Base-by-base conservation (phyloP, 2,888 invertebrate genomes). In the Mechanitis messenoides region DNA sequence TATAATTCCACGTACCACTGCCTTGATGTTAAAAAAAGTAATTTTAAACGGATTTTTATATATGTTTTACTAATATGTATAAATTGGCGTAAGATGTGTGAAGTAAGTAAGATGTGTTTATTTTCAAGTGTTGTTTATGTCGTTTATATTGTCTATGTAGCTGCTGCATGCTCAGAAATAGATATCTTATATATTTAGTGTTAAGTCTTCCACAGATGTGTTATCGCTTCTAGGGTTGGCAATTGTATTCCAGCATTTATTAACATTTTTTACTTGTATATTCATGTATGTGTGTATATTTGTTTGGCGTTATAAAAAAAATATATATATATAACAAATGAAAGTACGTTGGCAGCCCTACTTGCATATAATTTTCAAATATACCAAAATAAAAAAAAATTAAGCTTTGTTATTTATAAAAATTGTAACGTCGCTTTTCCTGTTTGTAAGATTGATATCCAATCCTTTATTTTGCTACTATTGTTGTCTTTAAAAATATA, bases 1-100 rank as follows among this genome's bases (percentile, higher is more conserved):
- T 57, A 33, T 60, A 62, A 54, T 66, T 64, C 60, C 66, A 65
- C 62, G 62, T 77, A 84, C 79, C 83, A 85, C 85, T 86, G 85
- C 85, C 86, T 84, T 84, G 81, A 80, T 80, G 80, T 81, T 84
- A 78, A 77, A 76, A 77, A 81, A 42, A 73, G 70, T 75, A 73
- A 76, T 74, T 80, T 80, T 65, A 78, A 78, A 78, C 72, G 74
- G 73, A 78, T 75, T 77, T 77, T 75, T 74, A 70, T 78, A 76
- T 78, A 72, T 72, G 77, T 80, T 82, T 79, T 77, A 77, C 63
- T 76, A 75, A 35, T 75, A 75, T 75, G 72, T 73, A 76, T 74
- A 75, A 68, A 64, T 64, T 69, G 72, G 72, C 65, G 67, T 73
- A 74, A 72, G 72, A 67, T 73, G 70, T 68, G 47, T 55, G 60